Percentiles rank a stretch among this genome's conserved stretches.
Evolutionary conservation across 1,140 invertebrate genomes (phyloP).

Genomic region (Drosophila elegans): DNA sequence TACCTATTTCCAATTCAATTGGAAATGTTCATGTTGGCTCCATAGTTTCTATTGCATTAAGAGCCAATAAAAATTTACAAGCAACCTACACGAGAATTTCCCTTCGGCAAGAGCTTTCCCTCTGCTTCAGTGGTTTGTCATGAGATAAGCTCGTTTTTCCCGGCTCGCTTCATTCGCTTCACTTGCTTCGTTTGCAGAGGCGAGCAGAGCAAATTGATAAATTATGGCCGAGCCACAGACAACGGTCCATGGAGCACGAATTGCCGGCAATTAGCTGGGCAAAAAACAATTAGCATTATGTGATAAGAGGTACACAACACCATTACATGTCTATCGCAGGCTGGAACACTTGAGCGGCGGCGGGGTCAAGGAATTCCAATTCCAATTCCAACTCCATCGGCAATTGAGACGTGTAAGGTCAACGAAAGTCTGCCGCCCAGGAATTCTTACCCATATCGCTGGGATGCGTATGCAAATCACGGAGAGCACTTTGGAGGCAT

Average conservation of each 20-base stretch:
- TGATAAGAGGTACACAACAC: slow-evolving; percentile 53
- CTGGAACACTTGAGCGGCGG: slow-evolving; percentile 11
- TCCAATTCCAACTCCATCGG: slow-evolving; percentile 11
- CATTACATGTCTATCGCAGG: slow-evolving; percentile 49
- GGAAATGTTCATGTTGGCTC: slow-evolving; percentile 34
- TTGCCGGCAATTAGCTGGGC: slow-evolving; percentile 68
- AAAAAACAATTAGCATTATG: slow-evolving; percentile 64
- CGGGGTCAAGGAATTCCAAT: slow-evolving; percentile 48
- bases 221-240: slow-evolving; percentile 48
- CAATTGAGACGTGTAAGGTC: slow-evolving; percentile 65
- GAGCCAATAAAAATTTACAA: slow-evolving; percentile 69
- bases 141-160: slow-evolving; percentile 69
- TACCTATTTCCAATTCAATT: slow-evolving; percentile 72
- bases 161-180: slow-evolving; percentile 65
- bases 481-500: slow-evolving; percentile 68
- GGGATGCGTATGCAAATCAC: slow-evolving; percentile 61
- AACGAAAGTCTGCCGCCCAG: slow-evolving; percentile 28
- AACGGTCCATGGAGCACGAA: slow-evolving; percentile 21
- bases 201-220: slow-evolving; percentile 69
- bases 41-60: slow-evolving; percentile 67
- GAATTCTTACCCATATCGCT: slow-evolving; percentile 10
- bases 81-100: slow-evolving; percentile 25
- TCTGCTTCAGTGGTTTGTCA: slow-evolving; percentile 70
- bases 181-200: slow-evolving; percentile 6
- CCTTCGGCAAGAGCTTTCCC: slow-evolving; percentile 21